Percentiles rank a stretch among this genome's conserved stretches.
phyloP scores from a whole-genome alignment of 1,140 invertebrate genomes.

The Aphelinus certus region DNA sequence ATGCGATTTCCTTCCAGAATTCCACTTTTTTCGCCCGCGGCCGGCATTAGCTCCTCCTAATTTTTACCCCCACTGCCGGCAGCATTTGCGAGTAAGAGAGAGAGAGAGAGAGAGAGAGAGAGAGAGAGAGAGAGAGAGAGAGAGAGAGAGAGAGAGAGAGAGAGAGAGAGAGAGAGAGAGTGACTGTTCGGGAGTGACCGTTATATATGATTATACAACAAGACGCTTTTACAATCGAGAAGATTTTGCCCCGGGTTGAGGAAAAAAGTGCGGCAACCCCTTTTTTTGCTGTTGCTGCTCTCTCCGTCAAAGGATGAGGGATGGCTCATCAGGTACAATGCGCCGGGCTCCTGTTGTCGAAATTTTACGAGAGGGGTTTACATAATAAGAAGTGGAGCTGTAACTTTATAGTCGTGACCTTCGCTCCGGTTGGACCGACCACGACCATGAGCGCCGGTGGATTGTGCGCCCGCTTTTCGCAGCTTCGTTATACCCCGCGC shows the following conservation, averaged over 20 bases:
- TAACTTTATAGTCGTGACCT: conserved; percentile 37
- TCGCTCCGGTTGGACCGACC: not conserved
- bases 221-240: conserved; percentile 25
- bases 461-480: too few relatives aligned
- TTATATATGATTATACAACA: conserved; percentile 23
- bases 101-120: conserved; percentile 8
- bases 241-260: conserved; percentile 10
- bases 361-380: conserved; percentile 31
- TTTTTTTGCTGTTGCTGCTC: conserved; percentile 29
- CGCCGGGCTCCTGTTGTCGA: conserved; percentile 15
- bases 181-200: conserved; percentile 29
- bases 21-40: not conserved
- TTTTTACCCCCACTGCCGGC: not conserved
- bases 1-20: conserved; percentile 7
- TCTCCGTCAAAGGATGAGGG: conserved; percentile 24
- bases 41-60: not conserved
- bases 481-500: too few relatives aligned
- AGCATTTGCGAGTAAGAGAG: not conserved
- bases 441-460: too few relatives aligned
- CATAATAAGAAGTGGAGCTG: conserved; percentile 39
- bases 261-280: conserved; percentile 31
- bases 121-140: conserved; percentile 19
- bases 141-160: conserved; percentile 9
- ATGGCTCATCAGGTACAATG: conserved; percentile 29
- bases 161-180: conserved; percentile 21